phyloP scores from a whole-genome alignment of 2,113 vertebrate species.

The Rutilus rutilus region DNA sequence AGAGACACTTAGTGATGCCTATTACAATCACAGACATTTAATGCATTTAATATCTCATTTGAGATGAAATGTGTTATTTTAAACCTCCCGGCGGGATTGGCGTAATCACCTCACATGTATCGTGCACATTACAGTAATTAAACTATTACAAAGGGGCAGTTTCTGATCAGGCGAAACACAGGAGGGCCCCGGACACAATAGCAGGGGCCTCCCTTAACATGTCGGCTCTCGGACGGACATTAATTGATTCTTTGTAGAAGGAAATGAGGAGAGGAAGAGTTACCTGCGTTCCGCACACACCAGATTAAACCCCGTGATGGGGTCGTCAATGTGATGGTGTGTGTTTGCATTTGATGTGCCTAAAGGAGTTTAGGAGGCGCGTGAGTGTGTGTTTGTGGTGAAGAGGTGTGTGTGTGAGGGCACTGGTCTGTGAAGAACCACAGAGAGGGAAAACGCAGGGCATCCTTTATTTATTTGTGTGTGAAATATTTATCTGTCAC shows the following conservation, averaged over 20 bases:
- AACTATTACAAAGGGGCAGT: constrained; percentile 72
- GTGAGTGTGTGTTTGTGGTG: constrained; percentile 17
- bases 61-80: constrained; percentile 73
- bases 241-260: constrained; percentile 84
- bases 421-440: constrained; percentile 88
- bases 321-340: constrained; percentile 22
- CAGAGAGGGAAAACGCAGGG: constrained; percentile 87
- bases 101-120: constrained; percentile 67
- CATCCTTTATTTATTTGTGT: constrained; percentile 99
- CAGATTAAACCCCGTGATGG: constrained; percentile 51
- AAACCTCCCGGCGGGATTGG: constrained; percentile 62
- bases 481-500: constrained; percentile 99
- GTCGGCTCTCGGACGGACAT: constrained; percentile 70
- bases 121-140: constrained; percentile 81
- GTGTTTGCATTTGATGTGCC: constrained; percentile 39
- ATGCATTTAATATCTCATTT: constrained; percentile 72
- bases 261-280: constrained; percentile 74
- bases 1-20: constrained; percentile 69
- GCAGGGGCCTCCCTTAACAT: constrained; percentile 68
- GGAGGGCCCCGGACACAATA: constrained; percentile 73
- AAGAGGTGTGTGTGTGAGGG: constrained; percentile 68
- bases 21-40: constrained; percentile 70
- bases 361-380: constrained; percentile 8
- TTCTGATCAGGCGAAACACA: constrained; percentile 64
- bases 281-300: constrained; percentile 73